Evolutionary conservation across 2,113 vertebrate species (phyloP).

Genomic region (Opisthocomus hoazin): DNA sequence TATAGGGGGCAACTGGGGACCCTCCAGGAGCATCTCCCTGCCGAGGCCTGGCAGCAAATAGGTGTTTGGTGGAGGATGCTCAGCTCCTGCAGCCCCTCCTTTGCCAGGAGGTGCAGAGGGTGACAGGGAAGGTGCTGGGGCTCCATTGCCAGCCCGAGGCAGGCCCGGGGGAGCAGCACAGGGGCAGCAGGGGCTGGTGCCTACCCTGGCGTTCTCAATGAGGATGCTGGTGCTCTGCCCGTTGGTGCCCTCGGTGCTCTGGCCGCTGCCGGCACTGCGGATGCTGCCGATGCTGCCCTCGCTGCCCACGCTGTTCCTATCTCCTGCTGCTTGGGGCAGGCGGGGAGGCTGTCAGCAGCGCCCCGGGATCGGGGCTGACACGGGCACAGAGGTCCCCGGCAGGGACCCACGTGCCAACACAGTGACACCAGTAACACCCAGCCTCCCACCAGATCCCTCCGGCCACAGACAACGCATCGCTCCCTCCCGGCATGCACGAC

Average conservation of each 20-base stretch:
- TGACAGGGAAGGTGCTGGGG: not conserved
- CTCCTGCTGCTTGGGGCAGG: slow-evolving; percentile 75
- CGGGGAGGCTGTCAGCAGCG: not conserved
- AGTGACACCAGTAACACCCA: not conserved
- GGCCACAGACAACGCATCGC: fast-evolving
- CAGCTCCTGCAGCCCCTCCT: not conserved
- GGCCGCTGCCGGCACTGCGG: slow-evolving; percentile 91
- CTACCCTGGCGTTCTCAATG: slow-evolving; percentile 76
- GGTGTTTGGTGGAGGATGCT: not conserved
- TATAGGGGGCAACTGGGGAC: not conserved
- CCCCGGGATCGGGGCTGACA: fast-evolving
- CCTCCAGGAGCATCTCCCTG: not conserved
- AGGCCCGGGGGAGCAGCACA: not conserved
- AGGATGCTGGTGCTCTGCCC: slow-evolving; percentile 71
- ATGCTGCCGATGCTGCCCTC: slow-evolving; percentile 90
- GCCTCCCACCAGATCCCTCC: not conserved
- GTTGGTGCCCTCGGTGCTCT: slow-evolving; percentile 87
- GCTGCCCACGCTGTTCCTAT: slow-evolving; percentile 91
- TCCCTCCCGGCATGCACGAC: not conserved
- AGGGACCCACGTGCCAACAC: not conserved
- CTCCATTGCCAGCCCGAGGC: not conserved
- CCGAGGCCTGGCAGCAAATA: not conserved
- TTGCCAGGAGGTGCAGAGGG: not conserved
- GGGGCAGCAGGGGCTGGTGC: not conserved
- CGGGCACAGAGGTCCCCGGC: not conserved